Base-by-base conservation (phyloP, 2,113 vertebrate species). In the Perognathus longimembris region DNA sequence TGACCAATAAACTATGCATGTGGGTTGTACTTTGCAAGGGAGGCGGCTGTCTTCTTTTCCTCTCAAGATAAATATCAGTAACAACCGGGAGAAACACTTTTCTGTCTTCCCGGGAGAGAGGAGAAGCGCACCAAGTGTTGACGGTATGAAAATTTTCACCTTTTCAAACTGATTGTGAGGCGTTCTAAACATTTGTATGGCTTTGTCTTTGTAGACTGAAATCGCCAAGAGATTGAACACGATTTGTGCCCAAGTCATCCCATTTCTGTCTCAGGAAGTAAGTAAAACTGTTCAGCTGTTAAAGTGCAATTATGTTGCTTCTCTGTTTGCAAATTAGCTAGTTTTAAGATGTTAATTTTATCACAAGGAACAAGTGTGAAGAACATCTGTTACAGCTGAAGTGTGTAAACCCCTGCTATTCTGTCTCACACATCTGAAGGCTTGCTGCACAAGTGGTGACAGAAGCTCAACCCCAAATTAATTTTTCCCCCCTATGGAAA, bases 181-280 rank as follows among this genome's bases (percentile, higher is more conserved):
- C 92, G 73, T 82, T 76, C 94, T 97, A 96, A 97, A 96, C 59
- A 69, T 88, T 79, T 83, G 92, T 96, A 42, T 95, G 88, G 96
- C 97, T 97, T 98, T 97, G 94, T 95, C 90, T 97, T 97, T 97
- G 80, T 98, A 99, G 99, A 99, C 99, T 93, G 99, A 99, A 98
- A 99, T 99, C 91, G 99, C 99, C 97, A 99, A 99, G 98, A 99
- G 99, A 98, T 98, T 99, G 97, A 99, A 99, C 98, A 99, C 99
- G 94, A 99, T 99, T 98, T 99, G 99, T 98, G 99, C 99, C 97
- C 99, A 99, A 99, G 99, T 99, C 98, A 99, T 99, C 98, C 99
- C 99, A 92, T 99, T 99, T 98, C 99, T 99, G 97, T 99, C 99
- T 98, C 99, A 99, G 98, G 99, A 99, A 99, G 99, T 99, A 99